These are phyloP conservation scores for Drosophila subquinaria DNA, from an alignment of 2,888 invertebrate genomes.

Conservation along the genomic window DNA sequence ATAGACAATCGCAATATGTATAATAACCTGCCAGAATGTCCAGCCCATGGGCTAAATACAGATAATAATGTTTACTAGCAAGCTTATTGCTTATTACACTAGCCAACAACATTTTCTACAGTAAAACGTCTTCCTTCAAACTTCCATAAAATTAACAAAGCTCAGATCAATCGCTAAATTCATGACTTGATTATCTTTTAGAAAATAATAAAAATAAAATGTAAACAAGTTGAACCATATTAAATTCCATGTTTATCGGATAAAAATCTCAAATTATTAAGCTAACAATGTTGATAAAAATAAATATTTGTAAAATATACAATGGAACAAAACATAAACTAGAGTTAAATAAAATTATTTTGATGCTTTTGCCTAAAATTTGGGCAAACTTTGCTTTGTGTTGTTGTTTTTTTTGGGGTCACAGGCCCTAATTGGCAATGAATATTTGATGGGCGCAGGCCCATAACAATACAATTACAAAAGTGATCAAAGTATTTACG, in stretches of 20 bases:
- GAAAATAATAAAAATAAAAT: too few relatives aligned
- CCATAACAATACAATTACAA: constrained; percentile 61
- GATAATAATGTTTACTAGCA: constrained; percentile 5
- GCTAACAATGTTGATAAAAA: background rate
- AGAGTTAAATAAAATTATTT: constrained; percentile 5
- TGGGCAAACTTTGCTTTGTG: constrained; percentile 10
- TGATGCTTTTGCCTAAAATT: background rate
- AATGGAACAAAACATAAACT: background rate
- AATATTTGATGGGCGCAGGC: constrained; percentile 58
- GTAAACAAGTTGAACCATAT: background rate
- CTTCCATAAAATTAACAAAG: too few relatives aligned
- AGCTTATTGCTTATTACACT: constrained; percentile 11
- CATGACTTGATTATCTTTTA: too few relatives aligned
- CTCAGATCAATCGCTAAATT: too few relatives aligned
- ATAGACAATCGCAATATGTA: constrained; percentile 32
- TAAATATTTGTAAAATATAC: background rate
- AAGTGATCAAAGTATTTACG: constrained; percentile 57
- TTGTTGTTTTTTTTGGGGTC: constrained; percentile 17
- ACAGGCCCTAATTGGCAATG: constrained; percentile 57
- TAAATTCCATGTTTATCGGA: background rate
- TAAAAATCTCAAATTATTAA: background rate
- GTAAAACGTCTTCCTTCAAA: background rate
- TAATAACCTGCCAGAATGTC: constrained; percentile 5
- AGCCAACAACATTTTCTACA: background rate
- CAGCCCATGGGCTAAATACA: background rate